These are phyloP conservation scores for Coregonus sp. DNA, from an alignment of 2,797 vertebrate species.

Conservation along the genomic window DNA sequence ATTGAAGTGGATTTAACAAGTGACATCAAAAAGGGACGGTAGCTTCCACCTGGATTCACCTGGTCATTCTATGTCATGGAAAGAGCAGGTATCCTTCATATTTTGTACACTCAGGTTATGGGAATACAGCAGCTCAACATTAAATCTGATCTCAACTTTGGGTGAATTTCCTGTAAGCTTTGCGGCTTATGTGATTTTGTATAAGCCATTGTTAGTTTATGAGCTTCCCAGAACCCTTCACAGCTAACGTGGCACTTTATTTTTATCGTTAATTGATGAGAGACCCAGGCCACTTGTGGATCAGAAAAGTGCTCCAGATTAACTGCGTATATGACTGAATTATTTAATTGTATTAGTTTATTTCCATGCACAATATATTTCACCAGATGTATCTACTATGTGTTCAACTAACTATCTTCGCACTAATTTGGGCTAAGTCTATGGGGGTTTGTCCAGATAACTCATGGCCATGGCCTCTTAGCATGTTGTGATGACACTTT, in stretches of 20 bases:
- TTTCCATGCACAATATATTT: background rate
- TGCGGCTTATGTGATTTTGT: background rate
- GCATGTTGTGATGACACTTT: slow-evolving; percentile 39
- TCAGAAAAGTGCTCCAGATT: no score
- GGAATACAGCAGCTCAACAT: slow-evolving; percentile 3
- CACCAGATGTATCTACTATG: no score
- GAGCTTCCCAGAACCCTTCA: no score
- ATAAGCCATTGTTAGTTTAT: background rate
- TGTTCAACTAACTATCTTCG: background rate
- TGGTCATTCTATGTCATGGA: no score
- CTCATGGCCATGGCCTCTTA: slow-evolving; percentile 42
- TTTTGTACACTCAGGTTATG: background rate
- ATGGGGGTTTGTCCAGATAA: slow-evolving; percentile 28
- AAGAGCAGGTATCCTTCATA: no score
- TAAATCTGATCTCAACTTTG: background rate
- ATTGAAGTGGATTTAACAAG: no score
- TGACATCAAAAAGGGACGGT: no score
- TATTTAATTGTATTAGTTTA: no score
- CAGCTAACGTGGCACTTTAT: background rate
- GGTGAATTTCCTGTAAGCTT: background rate
- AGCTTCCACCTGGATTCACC: no score
- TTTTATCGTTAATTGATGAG: no score
- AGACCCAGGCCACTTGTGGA: no score
- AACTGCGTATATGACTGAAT: background rate
- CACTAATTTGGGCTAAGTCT: background rate